Conservation (phyloP, 2,797 vertebrate genomes). For the Florisuga fusca region DNA sequence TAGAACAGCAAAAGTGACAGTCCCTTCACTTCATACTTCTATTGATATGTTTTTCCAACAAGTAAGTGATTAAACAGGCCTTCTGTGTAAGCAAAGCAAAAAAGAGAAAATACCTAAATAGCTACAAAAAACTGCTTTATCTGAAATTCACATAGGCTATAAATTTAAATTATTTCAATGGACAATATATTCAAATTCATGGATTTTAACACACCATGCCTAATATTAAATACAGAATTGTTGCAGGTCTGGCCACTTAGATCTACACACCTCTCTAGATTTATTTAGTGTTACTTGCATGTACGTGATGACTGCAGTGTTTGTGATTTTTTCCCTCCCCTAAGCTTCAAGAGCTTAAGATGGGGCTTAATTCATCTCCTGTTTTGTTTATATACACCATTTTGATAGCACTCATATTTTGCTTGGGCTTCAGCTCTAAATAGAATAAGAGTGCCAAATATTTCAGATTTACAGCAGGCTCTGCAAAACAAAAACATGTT, state of each 20-base stretch:
- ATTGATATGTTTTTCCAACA: background rate
- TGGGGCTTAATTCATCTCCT: background rate
- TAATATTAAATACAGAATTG: background rate
- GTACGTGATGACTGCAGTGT: background rate
- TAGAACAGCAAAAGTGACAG: background rate
- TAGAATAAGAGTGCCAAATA: background rate
- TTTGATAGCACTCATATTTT: background rate
- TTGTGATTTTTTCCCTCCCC: background rate
- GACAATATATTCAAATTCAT: background rate
- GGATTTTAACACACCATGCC: background rate
- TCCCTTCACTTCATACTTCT: background rate
- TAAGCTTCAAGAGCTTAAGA: no score
- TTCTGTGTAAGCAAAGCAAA: background rate
- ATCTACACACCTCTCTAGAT: background rate
- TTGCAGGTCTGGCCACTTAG: background rate
- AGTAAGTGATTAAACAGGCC: background rate
- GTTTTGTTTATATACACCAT: background rate
- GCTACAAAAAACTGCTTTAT: background rate
- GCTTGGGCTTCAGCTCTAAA: background rate
- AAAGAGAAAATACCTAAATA: background rate
- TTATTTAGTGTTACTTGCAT: background rate
- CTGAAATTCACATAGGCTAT: background rate
- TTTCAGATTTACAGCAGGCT: background rate
- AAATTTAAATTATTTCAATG: background rate
- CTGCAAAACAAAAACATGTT: background rate